phyloP scores from a whole-genome alignment of 2,888 invertebrate species.

The Sarcophaga subvicina region DNA sequence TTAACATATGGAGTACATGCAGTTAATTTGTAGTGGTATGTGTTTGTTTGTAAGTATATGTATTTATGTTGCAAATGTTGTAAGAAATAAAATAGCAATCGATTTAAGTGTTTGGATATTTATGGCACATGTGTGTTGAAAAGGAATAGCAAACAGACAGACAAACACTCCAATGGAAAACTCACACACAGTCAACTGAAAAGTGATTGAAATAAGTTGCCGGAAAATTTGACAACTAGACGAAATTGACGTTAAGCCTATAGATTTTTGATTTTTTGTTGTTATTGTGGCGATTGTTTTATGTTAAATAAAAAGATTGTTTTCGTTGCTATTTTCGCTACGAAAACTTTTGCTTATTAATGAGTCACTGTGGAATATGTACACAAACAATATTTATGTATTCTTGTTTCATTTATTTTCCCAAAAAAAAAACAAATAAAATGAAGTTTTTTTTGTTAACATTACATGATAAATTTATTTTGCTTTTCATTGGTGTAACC shows the following conservation, averaged over 20 bases:
- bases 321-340: neutral
- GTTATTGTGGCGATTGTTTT: conserved; percentile 35
- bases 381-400: neutral
- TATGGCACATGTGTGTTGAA: conserved; percentile 65
- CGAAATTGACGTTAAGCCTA: conserved; percentile 58
- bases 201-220: conserved; percentile 72
- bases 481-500: neutral
- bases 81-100: conserved; percentile 38
- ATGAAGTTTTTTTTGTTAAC: neutral
- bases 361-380: conserved; percentile 49
- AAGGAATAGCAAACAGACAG: conserved; percentile 38
- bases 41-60: neutral
- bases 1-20: too few species aligned
- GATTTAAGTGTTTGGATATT: conserved; percentile 65
- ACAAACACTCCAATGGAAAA: neutral
- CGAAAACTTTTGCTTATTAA: conserved; percentile 20
- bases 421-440: neutral
- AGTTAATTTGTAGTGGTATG: too few species aligned
- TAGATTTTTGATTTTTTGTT: neutral
- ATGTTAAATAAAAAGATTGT: neutral
- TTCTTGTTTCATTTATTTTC: conserved; percentile 10
- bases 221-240: conserved; percentile 71
- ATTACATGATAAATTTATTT: conserved; percentile 9
- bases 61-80: conserved; percentile 39
- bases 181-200: neutral